Percentiles rank a stretch among this genome's conserved stretches.
Evolutionary conservation across 2,113 vertebrate genomes (phyloP).

Genomic region (Myocastor coypus): DNA sequence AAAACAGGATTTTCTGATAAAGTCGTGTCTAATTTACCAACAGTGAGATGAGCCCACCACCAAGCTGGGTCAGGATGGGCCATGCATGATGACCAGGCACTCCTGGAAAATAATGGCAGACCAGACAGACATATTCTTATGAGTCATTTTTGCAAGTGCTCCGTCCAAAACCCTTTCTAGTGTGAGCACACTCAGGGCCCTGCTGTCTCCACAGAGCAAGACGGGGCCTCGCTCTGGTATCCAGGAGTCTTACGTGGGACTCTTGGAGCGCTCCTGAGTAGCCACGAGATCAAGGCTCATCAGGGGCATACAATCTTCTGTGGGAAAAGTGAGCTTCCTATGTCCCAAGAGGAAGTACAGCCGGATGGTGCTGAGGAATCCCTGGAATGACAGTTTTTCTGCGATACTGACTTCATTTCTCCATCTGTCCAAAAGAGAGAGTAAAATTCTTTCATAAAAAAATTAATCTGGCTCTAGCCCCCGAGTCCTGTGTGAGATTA

Average conservation of each 20-base stretch:
- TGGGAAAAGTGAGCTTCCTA: neutral
- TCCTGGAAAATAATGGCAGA: neutral
- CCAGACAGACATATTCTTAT: neutral
- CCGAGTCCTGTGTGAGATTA: neutral
- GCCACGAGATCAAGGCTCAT: neutral
- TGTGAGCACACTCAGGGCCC: neutral
- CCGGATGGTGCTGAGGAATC: neutral
- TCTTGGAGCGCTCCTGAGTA: neutral
- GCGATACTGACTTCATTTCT: conserved; percentile 19
- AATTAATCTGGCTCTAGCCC: neutral
- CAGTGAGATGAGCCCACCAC: neutral
- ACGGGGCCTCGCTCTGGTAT: neutral
- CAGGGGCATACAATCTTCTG: neutral
- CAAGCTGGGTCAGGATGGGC: neutral
- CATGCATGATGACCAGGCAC: neutral
- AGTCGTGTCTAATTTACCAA: neutral
- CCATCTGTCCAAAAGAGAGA: neutral
- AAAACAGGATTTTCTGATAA: neutral
- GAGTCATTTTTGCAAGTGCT: neutral
- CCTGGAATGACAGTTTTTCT: neutral
- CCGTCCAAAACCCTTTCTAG: neutral
- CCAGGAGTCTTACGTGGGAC: neutral
- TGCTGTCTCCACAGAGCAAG: neutral
- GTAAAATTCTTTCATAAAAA: neutral
- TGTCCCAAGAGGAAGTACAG: neutral